Percentiles rank a stretch among this genome's conserved stretches.
These are phyloP conservation scores for Myiozetetes cayanensis DNA, from an alignment of 2,113 vertebrate genomes.

Conservation along the genomic window DNA sequence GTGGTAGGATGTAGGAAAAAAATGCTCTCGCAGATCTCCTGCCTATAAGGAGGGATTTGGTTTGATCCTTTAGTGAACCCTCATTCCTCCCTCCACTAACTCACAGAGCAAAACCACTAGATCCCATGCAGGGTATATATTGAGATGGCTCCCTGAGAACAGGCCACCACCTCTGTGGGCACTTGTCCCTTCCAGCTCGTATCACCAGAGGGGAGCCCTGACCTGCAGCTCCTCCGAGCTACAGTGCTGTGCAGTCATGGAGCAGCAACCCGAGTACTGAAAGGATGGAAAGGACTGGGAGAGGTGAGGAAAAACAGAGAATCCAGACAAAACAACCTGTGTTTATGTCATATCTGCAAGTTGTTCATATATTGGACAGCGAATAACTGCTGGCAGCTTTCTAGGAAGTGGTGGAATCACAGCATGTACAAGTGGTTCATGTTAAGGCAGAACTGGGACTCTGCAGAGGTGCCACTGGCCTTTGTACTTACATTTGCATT, in stretches of 20 bases:
- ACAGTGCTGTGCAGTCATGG: not conserved
- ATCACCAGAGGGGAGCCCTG: not conserved
- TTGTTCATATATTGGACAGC: not conserved
- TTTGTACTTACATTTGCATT: not conserved
- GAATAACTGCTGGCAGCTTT: not conserved
- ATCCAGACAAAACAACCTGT: not conserved
- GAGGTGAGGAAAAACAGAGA: not conserved
- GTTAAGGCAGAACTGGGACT: not conserved
- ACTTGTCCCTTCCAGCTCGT: accelerated
- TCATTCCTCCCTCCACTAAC: not conserved
- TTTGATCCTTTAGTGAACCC: not conserved
- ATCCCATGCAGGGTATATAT: not conserved
- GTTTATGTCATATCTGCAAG: not conserved
- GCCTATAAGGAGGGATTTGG: not conserved
- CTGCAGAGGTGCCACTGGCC: not conserved
- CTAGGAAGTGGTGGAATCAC: not conserved
- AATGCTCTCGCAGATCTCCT: not conserved
- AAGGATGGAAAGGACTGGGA: not conserved
- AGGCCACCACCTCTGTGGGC: no score
- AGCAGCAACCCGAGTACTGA: not conserved
- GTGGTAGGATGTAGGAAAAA: not conserved
- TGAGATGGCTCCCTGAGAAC: not conserved
- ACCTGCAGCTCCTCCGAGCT: not conserved
- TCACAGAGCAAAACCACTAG: not conserved
- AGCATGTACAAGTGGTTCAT: not conserved